Base-by-base conservation (phyloP, 2,888 invertebrate species). In the Hesperia comma region DNA sequence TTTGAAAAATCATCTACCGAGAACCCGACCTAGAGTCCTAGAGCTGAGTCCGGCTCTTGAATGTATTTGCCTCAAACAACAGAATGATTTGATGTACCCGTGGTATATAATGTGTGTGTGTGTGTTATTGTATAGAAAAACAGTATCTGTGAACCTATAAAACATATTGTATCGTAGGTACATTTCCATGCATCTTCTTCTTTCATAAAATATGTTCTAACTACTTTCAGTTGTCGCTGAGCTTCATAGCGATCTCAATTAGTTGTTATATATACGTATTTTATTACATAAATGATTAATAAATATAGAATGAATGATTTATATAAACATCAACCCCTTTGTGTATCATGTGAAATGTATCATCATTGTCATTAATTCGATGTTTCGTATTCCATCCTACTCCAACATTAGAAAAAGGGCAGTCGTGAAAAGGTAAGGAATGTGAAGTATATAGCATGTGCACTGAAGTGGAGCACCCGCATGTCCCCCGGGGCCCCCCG, bases 381-480 rank as follows among this genome's bases (percentile, higher is more conserved):
- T 91, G 88, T 92, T 92, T 92, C 92, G 90, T 91, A 88, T 92
- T 91, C 87, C 92, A 91, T 92, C 85, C 88, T 79, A 70, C 83
- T 86, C 88, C 91, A 81, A 92, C 88, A 83, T 90, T 95, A 96
- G 96, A 97, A 96, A 95, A 96, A 96, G 93, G 96, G 96, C 93
- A 96, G 96, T 93, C 94, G 96, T 88, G 96, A 97, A 88, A 96
- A 96, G 96, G 96, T 96, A 95, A 95, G 95, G 88, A 86, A 82
- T 81, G 85, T 86, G 80, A 81, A 76, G 77, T 85, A 81, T 86
- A 86, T 79, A 83, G 92, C 92, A 92, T 92, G 92, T 74, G 81
- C 82, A 82, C 83, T 80, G 78, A 80, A 78, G 83, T 86, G 87
- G 84, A 82, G 86, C 85, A 87, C 90, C 87, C 88, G 92, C 91